Conservation (phyloP, 2,888 invertebrate genomes). For the Allophyes oxyacanthae region DNA sequence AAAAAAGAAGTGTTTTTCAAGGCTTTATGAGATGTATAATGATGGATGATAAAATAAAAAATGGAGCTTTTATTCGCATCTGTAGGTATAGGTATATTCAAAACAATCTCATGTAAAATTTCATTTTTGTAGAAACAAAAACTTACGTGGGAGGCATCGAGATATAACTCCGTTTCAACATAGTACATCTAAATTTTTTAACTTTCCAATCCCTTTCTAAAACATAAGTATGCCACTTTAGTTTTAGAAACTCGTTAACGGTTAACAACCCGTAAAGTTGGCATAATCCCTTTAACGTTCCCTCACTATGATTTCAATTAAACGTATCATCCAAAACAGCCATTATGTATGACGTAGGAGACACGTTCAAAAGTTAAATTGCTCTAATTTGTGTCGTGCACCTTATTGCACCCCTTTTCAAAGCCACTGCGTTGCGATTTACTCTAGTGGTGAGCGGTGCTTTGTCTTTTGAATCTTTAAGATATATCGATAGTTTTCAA, state of each 20-base stretch:
- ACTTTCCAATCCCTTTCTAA: conserved; percentile 5
- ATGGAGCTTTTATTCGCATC: too few species aligned
- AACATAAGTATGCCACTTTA: conserved; percentile 11
- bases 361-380: conserved; percentile 85
- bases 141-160: too few species aligned
- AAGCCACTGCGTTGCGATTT: conserved; percentile 77
- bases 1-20: too few species aligned
- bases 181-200: conserved; percentile 6
- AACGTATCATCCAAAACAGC: conserved; percentile 57
- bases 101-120: too few species aligned
- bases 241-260: conserved; percentile 17
- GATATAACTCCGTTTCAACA: too few species aligned
- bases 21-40: too few species aligned
- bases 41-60: too few species aligned
- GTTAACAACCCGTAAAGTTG: conserved; percentile 37
- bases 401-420: conserved; percentile 80
- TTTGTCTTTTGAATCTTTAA: conserved; percentile 19
- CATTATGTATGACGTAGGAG: conserved; percentile 63
- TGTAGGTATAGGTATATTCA: too few species aligned
- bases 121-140: too few species aligned
- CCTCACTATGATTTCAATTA: conserved; percentile 59
- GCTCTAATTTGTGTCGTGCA: conserved; percentile 82
- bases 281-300: conserved; percentile 39
- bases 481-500: conserved; percentile 1
- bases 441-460: conserved; percentile 60